Base-by-base conservation (phyloP, 2,113 vertebrate species). In the Aptenodytes patagonicus region DNA sequence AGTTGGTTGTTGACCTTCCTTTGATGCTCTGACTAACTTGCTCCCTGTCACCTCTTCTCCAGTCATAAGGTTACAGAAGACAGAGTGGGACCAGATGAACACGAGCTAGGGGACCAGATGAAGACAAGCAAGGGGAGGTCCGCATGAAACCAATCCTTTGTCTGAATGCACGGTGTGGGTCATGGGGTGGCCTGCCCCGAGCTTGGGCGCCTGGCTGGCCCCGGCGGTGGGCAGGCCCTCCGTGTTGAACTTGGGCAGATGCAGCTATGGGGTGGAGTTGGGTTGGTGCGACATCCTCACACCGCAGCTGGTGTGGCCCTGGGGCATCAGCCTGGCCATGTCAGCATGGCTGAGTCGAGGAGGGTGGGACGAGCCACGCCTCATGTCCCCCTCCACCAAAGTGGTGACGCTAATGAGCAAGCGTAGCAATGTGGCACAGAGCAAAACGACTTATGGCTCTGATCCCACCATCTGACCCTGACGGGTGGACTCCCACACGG, bases 231-330 rank as follows among this genome's bases (percentile, higher is more conserved):
- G 49, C 31, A 62, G 24, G 66, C 11, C 16, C 51, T 82, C 21
- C 2, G 1, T 12, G 24, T 42, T 12, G 46, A 8, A 13, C 20
- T 26, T 4, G 25, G 71, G 19, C 13, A 38, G 49, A 65, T 3
- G 32, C 29, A 80, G 34, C 61, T 32, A 9, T 7, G 44, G 52
- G 83, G 38, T 76, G 44, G 70, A 83, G 57, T 1, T 25, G 72
- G 72, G 64, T 72, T 15, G 1, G 49, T 46, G 13, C 2, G 28
- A 79, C 34, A 26, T 10, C 14, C 26, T 65, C 29, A n/a, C 36
- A 12, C 7, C 1, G 0, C 47, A 65, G 58, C 16, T 2, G 1
- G 15, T 7, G 26, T 3, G 8, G 58, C 16, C 62, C 20, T 29
- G 29, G 21, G 19, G 20, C 1, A 0, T 69, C 36, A 71, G 62